These are phyloP conservation scores for Hoplostethus atlanticus DNA, from an alignment of 2,797 vertebrate genomes.

Conservation along the genomic window DNA sequence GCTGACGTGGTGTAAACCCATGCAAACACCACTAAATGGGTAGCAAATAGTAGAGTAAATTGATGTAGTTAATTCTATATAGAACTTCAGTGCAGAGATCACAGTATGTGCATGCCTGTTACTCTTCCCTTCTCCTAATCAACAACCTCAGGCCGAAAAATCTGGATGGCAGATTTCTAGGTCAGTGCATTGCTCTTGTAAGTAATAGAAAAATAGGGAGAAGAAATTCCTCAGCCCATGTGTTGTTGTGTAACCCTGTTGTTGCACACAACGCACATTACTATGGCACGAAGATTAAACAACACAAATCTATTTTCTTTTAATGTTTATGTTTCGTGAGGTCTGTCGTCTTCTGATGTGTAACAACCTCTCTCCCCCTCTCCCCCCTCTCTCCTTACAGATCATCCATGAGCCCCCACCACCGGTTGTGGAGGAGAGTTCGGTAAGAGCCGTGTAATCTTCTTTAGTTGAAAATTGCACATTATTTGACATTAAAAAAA, in stretches of 20 bases:
- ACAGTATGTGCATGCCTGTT: constrained; percentile 42
- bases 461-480: constrained; percentile 2
- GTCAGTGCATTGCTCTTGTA: constrained; percentile 70
- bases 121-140: constrained; percentile 35
- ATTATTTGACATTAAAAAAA: constrained; percentile 35
- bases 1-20: too few species aligned
- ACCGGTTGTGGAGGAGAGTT: constrained; percentile 91
- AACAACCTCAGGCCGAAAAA: constrained; percentile 57
- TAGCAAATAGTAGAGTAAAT: not conserved
- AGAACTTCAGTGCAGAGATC: constrained; percentile 12
- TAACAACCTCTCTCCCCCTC: constrained; percentile 1
- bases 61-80: not conserved
- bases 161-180: constrained; percentile 83
- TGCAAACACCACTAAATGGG: not conserved
- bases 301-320: constrained; percentile 18
- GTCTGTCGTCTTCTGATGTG: constrained; percentile 13
- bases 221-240: constrained; percentile 67
- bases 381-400: constrained; percentile 71
- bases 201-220: constrained; percentile 37
- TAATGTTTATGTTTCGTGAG: constrained; percentile 16
- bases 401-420: constrained; percentile 96
- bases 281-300: constrained; percentile 40
- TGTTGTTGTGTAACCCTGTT: constrained; percentile 70
- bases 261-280: constrained; percentile 60
- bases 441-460: constrained; percentile 85